Conservation (phyloP, 1,140 invertebrate species). For the Diploscapter pachys region DNA sequence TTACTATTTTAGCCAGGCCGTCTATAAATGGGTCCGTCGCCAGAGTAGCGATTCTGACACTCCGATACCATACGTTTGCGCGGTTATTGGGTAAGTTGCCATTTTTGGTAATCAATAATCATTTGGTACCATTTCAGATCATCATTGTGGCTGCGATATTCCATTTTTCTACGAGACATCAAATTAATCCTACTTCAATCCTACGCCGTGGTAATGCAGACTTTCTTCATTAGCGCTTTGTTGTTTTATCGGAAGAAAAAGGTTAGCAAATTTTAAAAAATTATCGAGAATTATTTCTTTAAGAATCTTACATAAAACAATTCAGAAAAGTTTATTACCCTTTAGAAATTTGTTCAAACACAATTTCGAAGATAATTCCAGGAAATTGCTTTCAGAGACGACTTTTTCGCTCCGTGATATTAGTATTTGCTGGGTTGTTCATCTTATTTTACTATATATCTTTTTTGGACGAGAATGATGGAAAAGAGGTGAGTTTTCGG, state of each 20-base stretch:
- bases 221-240: constrained; percentile 44
- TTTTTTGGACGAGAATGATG: constrained; percentile 35
- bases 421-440: constrained; percentile 17
- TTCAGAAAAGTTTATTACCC: too few species aligned
- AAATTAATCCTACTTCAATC: constrained; percentile 51
- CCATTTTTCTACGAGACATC: constrained; percentile 51
- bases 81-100: constrained; percentile 37
- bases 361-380: neutral
- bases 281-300: too few species aligned
- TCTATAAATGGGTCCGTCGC: constrained; percentile 52
- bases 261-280: neutral
- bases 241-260: constrained; percentile 52
- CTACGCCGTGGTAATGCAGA: constrained; percentile 54
- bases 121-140: constrained; percentile 33
- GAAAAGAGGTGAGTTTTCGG: constrained; percentile 32
- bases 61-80: constrained; percentile 51
- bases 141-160: constrained; percentile 49
- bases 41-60: constrained; percentile 47
- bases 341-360: neutral
- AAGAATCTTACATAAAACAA: too few species aligned
- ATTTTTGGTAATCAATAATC: neutral
- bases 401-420: constrained; percentile 28
- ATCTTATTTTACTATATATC: constrained; percentile 35
- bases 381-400: constrained; percentile 24
- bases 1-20: constrained; percentile 49